A percentile compares a stretch with the other conserved stretches of the same genome.
Conservation (phyloP, 2,888 invertebrate species). For the Drosophila mulleri region DNA sequence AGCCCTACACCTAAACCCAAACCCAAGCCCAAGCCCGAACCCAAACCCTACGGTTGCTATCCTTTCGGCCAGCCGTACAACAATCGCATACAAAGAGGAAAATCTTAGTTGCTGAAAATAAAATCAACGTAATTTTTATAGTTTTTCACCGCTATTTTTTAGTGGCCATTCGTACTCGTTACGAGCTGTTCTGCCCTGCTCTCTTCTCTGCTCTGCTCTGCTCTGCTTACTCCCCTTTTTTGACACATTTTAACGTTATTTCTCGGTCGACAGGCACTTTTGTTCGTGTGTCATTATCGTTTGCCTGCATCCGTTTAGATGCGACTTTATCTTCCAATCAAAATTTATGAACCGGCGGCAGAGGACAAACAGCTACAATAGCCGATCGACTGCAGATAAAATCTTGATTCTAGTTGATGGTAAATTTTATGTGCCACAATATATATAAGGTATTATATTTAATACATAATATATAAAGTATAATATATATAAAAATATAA, state of each 20-base stretch:
- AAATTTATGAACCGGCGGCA: slow-evolving; percentile 68
- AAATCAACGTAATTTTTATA: slow-evolving; percentile 79
- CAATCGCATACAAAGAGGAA: slow-evolving; percentile 47
- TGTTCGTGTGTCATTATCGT: slow-evolving; percentile 75
- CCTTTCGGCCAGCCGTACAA: slow-evolving; percentile 36
- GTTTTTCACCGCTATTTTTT: slow-evolving; percentile 62
- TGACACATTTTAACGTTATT: slow-evolving; percentile 67
- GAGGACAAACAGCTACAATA: slow-evolving; percentile 22
- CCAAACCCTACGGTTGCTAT: slow-evolving; percentile 26
- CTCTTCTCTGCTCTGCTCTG: slow-evolving; percentile 41
- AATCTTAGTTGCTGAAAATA: slow-evolving; percentile 72
- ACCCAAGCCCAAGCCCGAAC: background rate
- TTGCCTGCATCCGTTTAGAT: slow-evolving; percentile 43
- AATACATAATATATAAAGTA: no score
- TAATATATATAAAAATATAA: no score
- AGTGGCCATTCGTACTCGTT: slow-evolving; percentile 36
- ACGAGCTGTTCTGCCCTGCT: slow-evolving; percentile 35
- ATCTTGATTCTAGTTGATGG: background rate
- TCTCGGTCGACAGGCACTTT: slow-evolving; percentile 71
- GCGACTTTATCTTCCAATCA: slow-evolving; percentile 9
- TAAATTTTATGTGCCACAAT: background rate
- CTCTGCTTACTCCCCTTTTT: slow-evolving; percentile 52
- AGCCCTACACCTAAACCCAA: slow-evolving; percentile 31
- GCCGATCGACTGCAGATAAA: slow-evolving; percentile 46
- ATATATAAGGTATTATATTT: no score